phyloP scores from a whole-genome alignment of 2,113 vertebrate genomes.

The Myrmecophaga tridactyla region DNA sequence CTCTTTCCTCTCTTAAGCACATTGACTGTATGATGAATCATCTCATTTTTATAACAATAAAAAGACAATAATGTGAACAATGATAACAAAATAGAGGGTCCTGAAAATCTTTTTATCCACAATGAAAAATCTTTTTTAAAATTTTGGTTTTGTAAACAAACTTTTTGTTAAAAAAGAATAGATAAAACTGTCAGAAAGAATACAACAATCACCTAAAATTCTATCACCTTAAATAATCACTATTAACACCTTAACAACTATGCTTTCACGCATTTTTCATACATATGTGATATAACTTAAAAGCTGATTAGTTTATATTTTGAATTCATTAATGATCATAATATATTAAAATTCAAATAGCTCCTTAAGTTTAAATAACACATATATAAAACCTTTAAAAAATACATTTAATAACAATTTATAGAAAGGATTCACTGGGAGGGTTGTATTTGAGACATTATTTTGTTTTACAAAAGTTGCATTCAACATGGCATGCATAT shows the following conservation, averaged over 20 bases:
- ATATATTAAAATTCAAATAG: neutral
- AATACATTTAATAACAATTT: neutral
- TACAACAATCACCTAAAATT: neutral
- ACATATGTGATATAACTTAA: neutral
- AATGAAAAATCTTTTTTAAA: neutral
- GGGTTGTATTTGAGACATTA: neutral
- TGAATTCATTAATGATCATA: neutral
- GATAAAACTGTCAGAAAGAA: neutral
- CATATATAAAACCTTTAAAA: neutral
- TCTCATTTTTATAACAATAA: neutral
- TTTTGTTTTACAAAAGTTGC: neutral
- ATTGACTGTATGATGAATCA: neutral
- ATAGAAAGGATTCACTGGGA: neutral
- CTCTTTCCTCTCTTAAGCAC: neutral
- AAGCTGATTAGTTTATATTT: neutral
- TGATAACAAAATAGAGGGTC: neutral
- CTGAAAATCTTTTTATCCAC: neutral
- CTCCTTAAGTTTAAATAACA: neutral
- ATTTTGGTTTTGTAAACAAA: neutral
- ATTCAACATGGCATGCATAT: neutral
- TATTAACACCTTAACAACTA: neutral
- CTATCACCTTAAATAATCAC: neutral
- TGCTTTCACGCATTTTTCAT: neutral
- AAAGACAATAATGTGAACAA: neutral
- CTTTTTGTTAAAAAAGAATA: neutral